Evolutionary conservation across 1,140 invertebrate species (phyloP), one percentile per base, ranked within the genome.

Genomic region (Bursaphelenchus mucronatus): DNA sequence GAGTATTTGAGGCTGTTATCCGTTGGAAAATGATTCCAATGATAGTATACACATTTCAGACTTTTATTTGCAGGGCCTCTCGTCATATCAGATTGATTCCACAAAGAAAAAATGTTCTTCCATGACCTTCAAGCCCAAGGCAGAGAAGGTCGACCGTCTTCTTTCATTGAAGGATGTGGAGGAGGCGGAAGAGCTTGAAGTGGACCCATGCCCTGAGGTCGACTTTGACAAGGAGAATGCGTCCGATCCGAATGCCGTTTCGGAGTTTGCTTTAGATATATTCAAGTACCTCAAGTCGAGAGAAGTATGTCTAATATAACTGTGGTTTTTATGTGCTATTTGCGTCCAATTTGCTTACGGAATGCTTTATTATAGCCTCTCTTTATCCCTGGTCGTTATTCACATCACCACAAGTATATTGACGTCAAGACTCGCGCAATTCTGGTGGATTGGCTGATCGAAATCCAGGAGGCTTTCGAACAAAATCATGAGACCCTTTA

Each of bases 401-500:
- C 52, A 3, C 30, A 63, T 3, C 13, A 9, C 1, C 51, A 63
- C 9, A 19, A 15, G 13, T 13, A 63, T 2, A 5, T 53, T 21
- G n/a, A 61, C 0, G 84, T 86, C 8, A 89, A 88, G 84, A 96
- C 95, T 90, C 85, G 95, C 61, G 88, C 91, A 0, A 86, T 96
- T 15, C 84, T 98, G 0, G 89, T 97, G 5, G 93, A 98, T 82
- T 99, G 95, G 95, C 90, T 99, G 88, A 94, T 97, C 15, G 93
- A 97, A 82, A 89, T 97, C 30, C 84, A 87, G 76, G 94, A 98
- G 83, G 94, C 89, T 46, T 97, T 97, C 82, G 94, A 97, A 81
- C 84, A 98, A 0, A 97, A 97, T 83, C 95, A 98, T 75, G 95
- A 98, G 83, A 97, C 94, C 0, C 82, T 98, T 0, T 98, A 98